A percentile compares a stretch with the other conserved stretches of the same genome.
Evolutionary conservation across 2,797 vertebrate species (phyloP).

Genomic region (Oreortyx pictus): DNA sequence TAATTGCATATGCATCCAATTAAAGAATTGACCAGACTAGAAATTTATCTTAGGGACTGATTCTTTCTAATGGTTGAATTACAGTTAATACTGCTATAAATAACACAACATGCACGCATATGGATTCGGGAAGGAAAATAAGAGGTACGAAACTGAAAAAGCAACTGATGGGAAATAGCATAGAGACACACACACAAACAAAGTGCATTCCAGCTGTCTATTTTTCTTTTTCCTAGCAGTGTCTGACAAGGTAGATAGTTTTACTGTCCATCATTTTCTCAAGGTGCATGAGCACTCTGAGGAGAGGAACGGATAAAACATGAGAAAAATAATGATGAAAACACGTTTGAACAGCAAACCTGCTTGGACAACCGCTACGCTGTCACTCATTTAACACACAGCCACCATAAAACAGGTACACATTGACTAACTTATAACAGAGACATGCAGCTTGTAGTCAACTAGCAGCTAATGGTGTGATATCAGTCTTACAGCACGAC

Average conservation of each 20-base stretch:
- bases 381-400: background rate
- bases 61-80: background rate
- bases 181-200: background rate
- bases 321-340: background rate
- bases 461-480: fast-evolving
- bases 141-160: background rate
- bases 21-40: background rate
- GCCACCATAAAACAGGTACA: background rate
- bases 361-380: background rate
- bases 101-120: background rate
- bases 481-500: background rate
- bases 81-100: background rate
- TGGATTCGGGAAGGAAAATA: background rate
- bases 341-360: background rate
- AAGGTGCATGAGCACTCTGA: background rate
- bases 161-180: background rate
- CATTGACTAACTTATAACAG: background rate
- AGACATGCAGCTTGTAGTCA: background rate
- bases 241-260: background rate
- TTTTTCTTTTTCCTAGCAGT: background rate
- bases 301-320: background rate
- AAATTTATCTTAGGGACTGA: background rate
- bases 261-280: background rate
- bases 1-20: background rate
- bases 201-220: background rate